Evolutionary conservation across 2,113 vertebrate species (phyloP).

Genomic region (Brachypteracias leptosomus): DNA sequence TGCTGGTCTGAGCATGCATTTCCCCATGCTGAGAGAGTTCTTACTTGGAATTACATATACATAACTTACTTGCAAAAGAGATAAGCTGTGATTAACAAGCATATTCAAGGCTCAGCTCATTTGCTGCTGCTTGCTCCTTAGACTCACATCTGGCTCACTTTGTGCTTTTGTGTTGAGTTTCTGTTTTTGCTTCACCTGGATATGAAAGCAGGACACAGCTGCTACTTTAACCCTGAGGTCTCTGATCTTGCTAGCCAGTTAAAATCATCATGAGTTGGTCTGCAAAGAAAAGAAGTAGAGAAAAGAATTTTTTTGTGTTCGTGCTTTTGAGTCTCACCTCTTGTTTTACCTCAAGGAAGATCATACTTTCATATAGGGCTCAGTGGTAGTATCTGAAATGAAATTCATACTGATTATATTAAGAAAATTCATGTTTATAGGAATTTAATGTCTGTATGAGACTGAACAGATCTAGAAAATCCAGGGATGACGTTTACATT

Average conservation of each 20-base stretch:
- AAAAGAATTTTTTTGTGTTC: neutral
- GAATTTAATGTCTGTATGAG: neutral
- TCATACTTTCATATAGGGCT: neutral
- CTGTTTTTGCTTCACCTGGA: neutral
- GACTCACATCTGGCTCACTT: neutral
- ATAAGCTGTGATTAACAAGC: neutral
- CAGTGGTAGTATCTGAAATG: neutral
- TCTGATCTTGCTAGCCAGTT: neutral
- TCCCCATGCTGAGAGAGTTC: neutral
- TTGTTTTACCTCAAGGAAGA: neutral
- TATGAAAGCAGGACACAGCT: neutral
- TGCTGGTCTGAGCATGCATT: neutral
- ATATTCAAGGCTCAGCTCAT: neutral
- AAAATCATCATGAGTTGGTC: neutral
- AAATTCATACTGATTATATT: neutral
- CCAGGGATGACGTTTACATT: neutral
- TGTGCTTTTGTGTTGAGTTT: neutral
- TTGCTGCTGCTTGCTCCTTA: neutral
- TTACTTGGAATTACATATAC: neutral
- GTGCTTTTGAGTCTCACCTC: neutral
- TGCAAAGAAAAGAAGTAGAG: neutral
- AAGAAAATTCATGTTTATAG: neutral
- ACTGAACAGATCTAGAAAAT: neutral
- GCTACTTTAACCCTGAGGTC: neutral
- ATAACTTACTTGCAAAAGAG: neutral